These are phyloP conservation scores for Sus cebifrons DNA, from an alignment of 2,797 vertebrate species.

Conservation along the genomic window DNA sequence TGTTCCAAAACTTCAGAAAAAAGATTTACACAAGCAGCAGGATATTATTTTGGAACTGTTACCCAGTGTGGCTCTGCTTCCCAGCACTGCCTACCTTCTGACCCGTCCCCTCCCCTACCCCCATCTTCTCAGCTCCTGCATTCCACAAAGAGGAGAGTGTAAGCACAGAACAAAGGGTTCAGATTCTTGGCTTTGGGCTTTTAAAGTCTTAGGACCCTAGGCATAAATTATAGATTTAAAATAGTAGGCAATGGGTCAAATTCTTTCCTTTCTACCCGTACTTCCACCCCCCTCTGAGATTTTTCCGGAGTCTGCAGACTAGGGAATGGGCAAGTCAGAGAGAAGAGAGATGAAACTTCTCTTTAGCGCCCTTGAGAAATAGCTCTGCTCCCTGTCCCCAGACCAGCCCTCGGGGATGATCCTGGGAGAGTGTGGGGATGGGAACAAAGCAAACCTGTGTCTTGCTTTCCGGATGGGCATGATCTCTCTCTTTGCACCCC, in stretches of 20 bases:
- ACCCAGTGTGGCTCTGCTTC: not conserved
- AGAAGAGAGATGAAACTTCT: not conserved
- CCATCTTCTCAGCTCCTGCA: not conserved
- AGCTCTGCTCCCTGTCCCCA: not conserved
- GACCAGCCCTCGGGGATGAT: not conserved
- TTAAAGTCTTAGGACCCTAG: not conserved
- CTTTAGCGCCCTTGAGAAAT: not conserved
- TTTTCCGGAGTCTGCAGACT: not conserved
- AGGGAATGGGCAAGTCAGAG: not conserved
- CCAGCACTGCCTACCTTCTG: not conserved
- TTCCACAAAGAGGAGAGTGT: not conserved
- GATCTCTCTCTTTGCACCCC: not conserved
- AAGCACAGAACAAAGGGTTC: not conserved
- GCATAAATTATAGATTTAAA: conserved; percentile 4
- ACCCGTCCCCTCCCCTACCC: rapidly evolving
- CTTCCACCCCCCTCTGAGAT: not conserved
- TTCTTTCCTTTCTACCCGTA: not conserved
- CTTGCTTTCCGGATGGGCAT: not conserved
- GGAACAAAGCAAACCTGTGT: not conserved
- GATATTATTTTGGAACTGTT: conserved; percentile 14
- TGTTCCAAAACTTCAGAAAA: not conserved
- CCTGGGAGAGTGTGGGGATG: not conserved
- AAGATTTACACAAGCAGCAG: not conserved
- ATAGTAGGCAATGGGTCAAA: not conserved
- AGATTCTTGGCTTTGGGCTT: not conserved